A percentile compares a stretch with the other conserved stretches of the same genome.
phyloP scores from a whole-genome alignment of 2,888 invertebrate species.

The Coecobrya sp. region DNA sequence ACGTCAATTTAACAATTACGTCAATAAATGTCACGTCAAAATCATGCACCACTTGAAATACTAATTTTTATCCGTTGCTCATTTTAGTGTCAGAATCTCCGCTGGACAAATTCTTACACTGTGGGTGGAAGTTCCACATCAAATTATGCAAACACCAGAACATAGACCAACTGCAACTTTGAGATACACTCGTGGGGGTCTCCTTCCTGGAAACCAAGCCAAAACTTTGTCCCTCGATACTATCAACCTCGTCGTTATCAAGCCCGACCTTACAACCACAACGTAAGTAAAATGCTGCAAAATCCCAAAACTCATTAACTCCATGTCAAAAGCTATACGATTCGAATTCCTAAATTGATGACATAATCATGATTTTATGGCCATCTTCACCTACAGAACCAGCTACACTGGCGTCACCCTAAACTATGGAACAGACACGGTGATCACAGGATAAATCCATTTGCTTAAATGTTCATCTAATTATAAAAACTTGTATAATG shows the following conservation, averaged over 20 bases:
- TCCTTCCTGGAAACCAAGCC: slow-evolving; percentile 83
- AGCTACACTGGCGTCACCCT: slow-evolving; percentile 81
- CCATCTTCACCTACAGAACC: slow-evolving; percentile 61
- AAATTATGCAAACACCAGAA: slow-evolving; percentile 74
- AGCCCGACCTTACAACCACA: slow-evolving; percentile 78
- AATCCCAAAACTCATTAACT: not conserved
- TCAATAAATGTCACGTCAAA: not conserved
- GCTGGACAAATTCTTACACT: slow-evolving; percentile 78
- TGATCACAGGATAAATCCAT: slow-evolving; percentile 69
- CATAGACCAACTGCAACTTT: slow-evolving; percentile 76
- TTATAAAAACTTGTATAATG: not conserved
- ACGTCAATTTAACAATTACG: not conserved
- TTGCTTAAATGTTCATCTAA: not conserved
- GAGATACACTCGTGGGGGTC: slow-evolving; percentile 83
- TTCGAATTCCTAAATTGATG: not conserved
- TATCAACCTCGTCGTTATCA: slow-evolving; percentile 81
- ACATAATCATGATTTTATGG: not conserved
- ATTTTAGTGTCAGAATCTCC: slow-evolving; percentile 78
- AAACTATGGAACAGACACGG: slow-evolving; percentile 82
- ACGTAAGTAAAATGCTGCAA: slow-evolving; percentile 79
- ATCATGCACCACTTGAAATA: not conserved
- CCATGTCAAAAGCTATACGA: not conserved
- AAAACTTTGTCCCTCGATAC: slow-evolving; percentile 80
- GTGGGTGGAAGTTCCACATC: slow-evolving; percentile 84
- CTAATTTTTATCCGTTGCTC: not conserved